Base-by-base conservation (phyloP, 2,797 vertebrate genomes). In the Pogonophryne albipinna region DNA sequence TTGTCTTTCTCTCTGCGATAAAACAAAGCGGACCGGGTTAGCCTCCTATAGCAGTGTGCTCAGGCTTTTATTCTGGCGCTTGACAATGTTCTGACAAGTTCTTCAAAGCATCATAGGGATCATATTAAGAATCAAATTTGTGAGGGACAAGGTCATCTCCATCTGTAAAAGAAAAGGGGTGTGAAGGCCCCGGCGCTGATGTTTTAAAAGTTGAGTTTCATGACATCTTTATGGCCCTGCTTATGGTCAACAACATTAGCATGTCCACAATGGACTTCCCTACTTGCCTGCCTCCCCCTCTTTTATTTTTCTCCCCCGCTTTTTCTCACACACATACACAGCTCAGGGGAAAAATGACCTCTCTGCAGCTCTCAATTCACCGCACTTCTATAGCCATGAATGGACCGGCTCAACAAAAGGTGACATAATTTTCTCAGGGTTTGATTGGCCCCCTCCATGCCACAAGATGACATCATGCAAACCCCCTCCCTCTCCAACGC, bases 321-420 rank as follows among this genome's bases (percentile, higher is more conserved):
- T 84, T 90, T 82, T 87, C 80, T 82, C 91, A 87, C 91, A 92
- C 89, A 87, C 87, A 92, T 67, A 87, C 89, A 89, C 89, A 82
- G 88, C 89, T 86, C 78, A 56, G 69, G 83, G 85, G 74, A 66
- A 86, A 92, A 92, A 89, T 96, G 93, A 95, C 94, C 95, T 94
- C 93, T 88, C 91, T 77, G 92, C 92, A 92, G 94, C 94, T 95
- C 95, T 93, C 94, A 93, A 96, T 95, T 97, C 96, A 96, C 92
- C 94, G 94, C 92, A 91, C 94, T 95, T 97, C 94, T 96, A 95
- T 96, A 95, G 95, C 90, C 76, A 91, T 96, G 95, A 97, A 97
- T 96, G 95, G 95, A 95, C 86, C 90, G 67, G 91, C 94, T 91
- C 93, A 95, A 95, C 94, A 94, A 93, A 95, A 93, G 92, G 93